Conservation (phyloP, 2,888 invertebrate species). For the Antheraea yamamai region DNA sequence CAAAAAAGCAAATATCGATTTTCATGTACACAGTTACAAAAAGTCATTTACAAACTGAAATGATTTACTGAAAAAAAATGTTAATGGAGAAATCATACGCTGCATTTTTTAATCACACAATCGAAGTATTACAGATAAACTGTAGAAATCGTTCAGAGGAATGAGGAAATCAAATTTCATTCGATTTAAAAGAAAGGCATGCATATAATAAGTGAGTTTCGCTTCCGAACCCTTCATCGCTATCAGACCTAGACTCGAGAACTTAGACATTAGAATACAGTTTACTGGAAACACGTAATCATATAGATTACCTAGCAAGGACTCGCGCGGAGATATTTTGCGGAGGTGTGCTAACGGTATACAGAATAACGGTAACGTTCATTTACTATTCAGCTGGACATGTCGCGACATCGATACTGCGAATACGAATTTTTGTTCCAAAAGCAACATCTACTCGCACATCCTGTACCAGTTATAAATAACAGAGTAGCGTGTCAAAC, state of each 20-base stretch:
- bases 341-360: conserved; percentile 67
- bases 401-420: conserved; percentile 57
- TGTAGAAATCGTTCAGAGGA: not conserved
- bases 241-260: not conserved
- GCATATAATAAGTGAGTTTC: not conserved
- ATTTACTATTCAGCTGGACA: conserved; percentile 70
- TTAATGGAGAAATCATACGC: not conserved
- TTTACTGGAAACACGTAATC: conserved; percentile 5
- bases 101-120: not conserved
- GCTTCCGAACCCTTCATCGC: not conserved
- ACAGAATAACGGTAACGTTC: conserved; percentile 65
- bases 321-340: conserved; percentile 49
- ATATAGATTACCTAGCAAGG: conserved; percentile 35
- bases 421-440: conserved; percentile 60
- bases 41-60: not conserved
- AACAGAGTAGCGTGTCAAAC: conserved; percentile 6
- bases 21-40: too few species aligned
- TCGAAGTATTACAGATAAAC: not conserved
- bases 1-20: too few species aligned
- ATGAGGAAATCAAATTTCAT: not conserved
- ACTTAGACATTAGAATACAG: not conserved
- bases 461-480: conserved; percentile 27
- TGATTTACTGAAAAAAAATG: not conserved
- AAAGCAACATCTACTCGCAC: conserved; percentile 36
- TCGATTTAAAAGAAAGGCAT: not conserved